Evolutionary conservation across 1,140 invertebrate genomes (phyloP).

Genomic region (Nasonia longicornis): DNA sequence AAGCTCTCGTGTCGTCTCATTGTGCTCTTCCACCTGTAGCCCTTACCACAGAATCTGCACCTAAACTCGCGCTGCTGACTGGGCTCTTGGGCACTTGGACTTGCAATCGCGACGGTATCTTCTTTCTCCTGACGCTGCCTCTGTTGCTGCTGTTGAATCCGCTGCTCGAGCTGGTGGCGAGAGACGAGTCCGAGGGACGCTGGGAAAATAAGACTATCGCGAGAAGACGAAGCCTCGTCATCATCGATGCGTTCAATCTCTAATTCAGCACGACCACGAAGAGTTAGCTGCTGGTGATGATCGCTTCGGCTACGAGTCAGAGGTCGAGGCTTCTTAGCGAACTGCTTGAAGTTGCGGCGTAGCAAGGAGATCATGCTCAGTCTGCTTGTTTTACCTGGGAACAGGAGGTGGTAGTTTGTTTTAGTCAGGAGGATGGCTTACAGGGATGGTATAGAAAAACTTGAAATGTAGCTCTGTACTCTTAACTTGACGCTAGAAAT

Average conservation of each 20-base stretch:
- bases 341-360: slow-evolving; percentile 45
- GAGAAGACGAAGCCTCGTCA: slow-evolving; percentile 52
- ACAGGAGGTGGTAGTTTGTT: slow-evolving; percentile 15
- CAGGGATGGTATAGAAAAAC: not conserved
- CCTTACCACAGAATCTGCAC: slow-evolving; percentile 83
- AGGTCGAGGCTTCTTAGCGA: slow-evolving; percentile 39
- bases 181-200: slow-evolving; percentile 62
- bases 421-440: not conserved
- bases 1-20: slow-evolving; percentile 85
- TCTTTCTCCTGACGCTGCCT: not conserved
- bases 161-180: slow-evolving; percentile 34
- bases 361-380: slow-evolving; percentile 45
- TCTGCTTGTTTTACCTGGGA: slow-evolving; percentile 28
- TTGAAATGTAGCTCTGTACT: not conserved
- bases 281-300: slow-evolving; percentile 48
- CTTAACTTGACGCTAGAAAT: not conserved
- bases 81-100: slow-evolving; percentile 56
- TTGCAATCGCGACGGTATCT: not conserved
- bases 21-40: slow-evolving; percentile 87
- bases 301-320: slow-evolving; percentile 45
- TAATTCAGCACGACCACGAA: slow-evolving; percentile 52
- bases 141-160: slow-evolving; percentile 25
- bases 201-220: slow-evolving; percentile 64
- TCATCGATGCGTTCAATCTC: slow-evolving; percentile 50
- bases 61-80: slow-evolving; percentile 78